These are phyloP conservation scores for Aegypius monachus DNA, from an alignment of 2,113 vertebrate species.

Conservation along the genomic window DNA sequence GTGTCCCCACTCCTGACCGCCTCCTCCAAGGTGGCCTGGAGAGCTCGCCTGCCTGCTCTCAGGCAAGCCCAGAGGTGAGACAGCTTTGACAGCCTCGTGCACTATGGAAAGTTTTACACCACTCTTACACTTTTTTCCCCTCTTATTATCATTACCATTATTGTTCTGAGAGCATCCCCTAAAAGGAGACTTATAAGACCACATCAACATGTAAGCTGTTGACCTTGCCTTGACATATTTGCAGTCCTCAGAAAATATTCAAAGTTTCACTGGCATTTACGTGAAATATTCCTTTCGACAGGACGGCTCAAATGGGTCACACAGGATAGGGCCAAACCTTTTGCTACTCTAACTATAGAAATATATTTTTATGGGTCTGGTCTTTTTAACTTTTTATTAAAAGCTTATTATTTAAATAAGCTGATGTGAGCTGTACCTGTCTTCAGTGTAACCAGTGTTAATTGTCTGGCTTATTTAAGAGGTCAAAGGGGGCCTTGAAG, in stretches of 20 bases:
- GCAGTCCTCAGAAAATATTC: not conserved
- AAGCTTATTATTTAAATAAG: not conserved
- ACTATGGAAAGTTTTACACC: not conserved
- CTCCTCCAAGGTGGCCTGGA: not conserved
- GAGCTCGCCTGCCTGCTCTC: not conserved
- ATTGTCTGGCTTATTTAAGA: not conserved
- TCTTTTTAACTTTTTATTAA: not conserved
- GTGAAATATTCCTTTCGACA: not conserved
- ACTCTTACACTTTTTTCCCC: not conserved
- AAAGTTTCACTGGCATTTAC: not conserved
- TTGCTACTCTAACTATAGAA: not conserved
- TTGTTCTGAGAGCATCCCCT: not conserved
- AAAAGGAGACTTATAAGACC: not conserved
- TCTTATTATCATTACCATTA: not conserved
- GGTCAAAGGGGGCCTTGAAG: not conserved
- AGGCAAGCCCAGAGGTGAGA: not conserved
- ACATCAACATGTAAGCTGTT: not conserved
- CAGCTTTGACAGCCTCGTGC: not conserved
- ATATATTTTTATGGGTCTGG: not conserved
- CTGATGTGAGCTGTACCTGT: not conserved
- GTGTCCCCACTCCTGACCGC: not conserved
- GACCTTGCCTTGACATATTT: not conserved
- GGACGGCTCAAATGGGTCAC: not conserved
- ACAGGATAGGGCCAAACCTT: not conserved
- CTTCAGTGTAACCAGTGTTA: not conserved